Base-by-base conservation (phyloP, 1,140 invertebrate genomes). In the Philotrypesis tridentata region DNA sequence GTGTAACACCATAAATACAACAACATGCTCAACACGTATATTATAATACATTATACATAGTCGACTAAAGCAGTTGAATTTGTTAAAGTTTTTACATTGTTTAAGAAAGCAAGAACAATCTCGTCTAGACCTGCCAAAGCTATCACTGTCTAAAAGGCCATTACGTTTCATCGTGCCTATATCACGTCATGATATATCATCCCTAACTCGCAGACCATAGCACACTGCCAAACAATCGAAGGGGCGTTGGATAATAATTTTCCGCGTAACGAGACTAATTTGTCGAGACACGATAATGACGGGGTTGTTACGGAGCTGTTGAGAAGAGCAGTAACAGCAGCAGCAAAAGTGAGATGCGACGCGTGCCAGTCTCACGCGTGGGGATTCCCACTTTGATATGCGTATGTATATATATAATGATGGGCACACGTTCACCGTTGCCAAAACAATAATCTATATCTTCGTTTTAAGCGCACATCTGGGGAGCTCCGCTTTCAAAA, bases 211-310 rank as follows among this genome's bases (percentile, higher is more conserved):
- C 48, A 48, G 43, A 48, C 11, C 43, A 43, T 43, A 4, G 1
- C 43, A 17, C 43, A 17, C 48, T 21, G 21, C 2, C 48, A 17
- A 55, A 55, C 48, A 55, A 55, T 55, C 48, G 21, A 55, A n/a
- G 37, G 76, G 27, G 40, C 76, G 67, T n/a, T 7, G 23, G 61
- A 55, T 5, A 55, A 78, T 37, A 61, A 71, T 71, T 31, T 76
- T 80, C 73, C 75, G n/a, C 63, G 78, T 85, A 84, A 86, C 81
- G 82, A 79, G 86, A 84, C 85, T 88, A 88, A 89, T 90, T 88
- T 85, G 83, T 85, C 79, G 71, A 80, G 88, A 90, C 89, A 89
- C 80, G 85, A 88, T 90, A 90, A 90, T 87, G 87, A 89, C 85
- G 86, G 86, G 85, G 83, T 89, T 86, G 85, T 88, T 88, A 88